phyloP scores from a whole-genome alignment of 2,113 vertebrate genomes.

The Lophochroa leadbeateri region DNA sequence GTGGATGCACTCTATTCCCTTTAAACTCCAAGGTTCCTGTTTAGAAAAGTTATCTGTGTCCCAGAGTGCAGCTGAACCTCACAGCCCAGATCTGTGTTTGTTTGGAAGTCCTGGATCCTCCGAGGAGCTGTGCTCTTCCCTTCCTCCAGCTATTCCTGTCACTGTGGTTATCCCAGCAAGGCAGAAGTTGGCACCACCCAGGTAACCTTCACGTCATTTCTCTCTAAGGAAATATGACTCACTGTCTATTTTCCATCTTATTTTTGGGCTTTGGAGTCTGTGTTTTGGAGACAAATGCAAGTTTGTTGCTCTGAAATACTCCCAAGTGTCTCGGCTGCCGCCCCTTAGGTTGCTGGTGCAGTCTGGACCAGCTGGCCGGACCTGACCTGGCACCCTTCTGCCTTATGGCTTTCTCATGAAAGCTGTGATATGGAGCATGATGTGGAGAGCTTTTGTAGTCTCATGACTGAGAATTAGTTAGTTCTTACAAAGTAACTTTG shows the following conservation, averaged over 20 bases:
- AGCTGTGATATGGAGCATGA: background rate
- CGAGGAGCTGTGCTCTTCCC: background rate
- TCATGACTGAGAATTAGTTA: background rate
- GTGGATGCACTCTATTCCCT: background rate
- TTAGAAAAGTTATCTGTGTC: background rate
- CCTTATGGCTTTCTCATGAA: background rate
- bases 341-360: background rate
- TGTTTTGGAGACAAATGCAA: conserved; percentile 10
- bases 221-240: conserved; percentile 67
- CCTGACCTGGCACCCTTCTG: background rate
- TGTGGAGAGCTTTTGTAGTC: background rate
- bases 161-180: conserved; percentile 43
- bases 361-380: background rate
- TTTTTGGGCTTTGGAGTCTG: conserved; percentile 45
- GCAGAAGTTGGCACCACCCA: conserved; percentile 48
- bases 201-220: conserved; percentile 60
- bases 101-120: background rate
- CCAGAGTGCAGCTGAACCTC: background rate
- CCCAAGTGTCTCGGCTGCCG: background rate
- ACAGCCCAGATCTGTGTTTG: background rate
- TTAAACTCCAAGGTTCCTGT: background rate
- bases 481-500: background rate
- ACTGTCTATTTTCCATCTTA: conserved; percentile 62
- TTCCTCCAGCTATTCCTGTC: conserved; percentile 20
- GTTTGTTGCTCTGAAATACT: background rate